These are phyloP conservation scores for Edolisoma coerulescens DNA, from an alignment of 2,113 vertebrate species.

Conservation along the genomic window DNA sequence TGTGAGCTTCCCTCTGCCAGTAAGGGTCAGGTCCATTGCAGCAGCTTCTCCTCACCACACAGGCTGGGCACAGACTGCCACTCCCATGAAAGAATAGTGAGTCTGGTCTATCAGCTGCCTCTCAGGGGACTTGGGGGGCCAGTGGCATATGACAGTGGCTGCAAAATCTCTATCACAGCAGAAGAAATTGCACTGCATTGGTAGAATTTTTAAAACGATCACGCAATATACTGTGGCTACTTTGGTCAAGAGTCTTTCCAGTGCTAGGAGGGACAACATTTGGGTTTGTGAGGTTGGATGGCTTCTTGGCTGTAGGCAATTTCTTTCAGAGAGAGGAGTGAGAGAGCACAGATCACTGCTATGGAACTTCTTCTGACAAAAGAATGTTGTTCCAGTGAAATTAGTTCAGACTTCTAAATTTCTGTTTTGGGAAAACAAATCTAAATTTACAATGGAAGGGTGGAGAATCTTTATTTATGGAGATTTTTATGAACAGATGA, in stretches of 20 bases:
- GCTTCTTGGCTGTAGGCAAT: neutral
- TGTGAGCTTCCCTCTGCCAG: neutral
- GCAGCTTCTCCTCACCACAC: neutral
- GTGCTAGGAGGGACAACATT: neutral
- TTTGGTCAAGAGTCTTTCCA: neutral
- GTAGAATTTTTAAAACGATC: neutral
- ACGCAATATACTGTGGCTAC: neutral
- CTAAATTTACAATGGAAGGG: neutral
- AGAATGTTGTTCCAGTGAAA: neutral
- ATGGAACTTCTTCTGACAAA: neutral
- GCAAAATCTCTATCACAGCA: neutral
- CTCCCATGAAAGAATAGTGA: neutral
- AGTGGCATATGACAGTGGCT: neutral
- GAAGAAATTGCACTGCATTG: accelerated
- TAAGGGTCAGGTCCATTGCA: neutral
- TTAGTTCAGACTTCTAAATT: neutral
- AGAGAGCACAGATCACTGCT: neutral
- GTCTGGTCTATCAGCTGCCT: neutral
- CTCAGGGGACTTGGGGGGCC: neutral
- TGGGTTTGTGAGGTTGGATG: neutral
- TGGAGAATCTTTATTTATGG: neutral
- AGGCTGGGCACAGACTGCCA: neutral
- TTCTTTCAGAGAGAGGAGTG: neutral
- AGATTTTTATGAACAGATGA: neutral
- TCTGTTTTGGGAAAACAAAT: neutral